Evolutionary conservation across 35 echinoderm and acorn worm genomes (phyloP), one percentile per base, ranked within the genome.

Genomic region (Apostichopus japonicus): DNA sequence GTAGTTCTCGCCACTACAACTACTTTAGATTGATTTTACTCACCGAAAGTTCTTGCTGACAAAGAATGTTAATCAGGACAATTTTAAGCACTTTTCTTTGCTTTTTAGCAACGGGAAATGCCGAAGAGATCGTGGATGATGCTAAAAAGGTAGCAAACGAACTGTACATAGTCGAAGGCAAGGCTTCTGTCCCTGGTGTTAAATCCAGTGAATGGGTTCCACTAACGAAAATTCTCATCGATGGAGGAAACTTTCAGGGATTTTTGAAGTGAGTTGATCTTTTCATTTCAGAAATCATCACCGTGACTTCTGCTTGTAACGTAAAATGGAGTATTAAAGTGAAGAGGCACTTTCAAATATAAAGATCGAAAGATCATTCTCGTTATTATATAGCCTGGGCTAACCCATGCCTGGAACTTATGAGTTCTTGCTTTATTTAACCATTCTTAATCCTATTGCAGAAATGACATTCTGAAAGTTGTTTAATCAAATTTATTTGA

Each of bases 141-240:
- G 55, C 5, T 13, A 87, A 87, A 65, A 87, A n/a, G 23, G 58
- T 19, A 25, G 13, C 88, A 53, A 95, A 95, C 23, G 94, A 91
- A 87, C 88, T 91, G 15, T 98, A 91, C 55, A 59, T 61, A 51
- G 91, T 98, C 2, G 94, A 96, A 92, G 95, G 97, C 9, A 99
- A 96, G 93, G 93, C 94, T 4, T 91, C 82, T 54, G 93, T 99
- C 14, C 56, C 97, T 10, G 97, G 97, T 10, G 88, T 95, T 7
- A 99, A 99, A 77, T 23, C 92, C 11, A 65, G 78, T 19, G 95
- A 99, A 17, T 99, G 97, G 97, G 65, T 99, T 17, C 95, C 93
- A 14, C 24, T 61, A 2, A 96, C 95, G 21, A 76, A 91, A 17
- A 86, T 99, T 65, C 91, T 99, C 10, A 92, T 99, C 10, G 97